phyloP scores from a whole-genome alignment of 2,113 vertebrate genomes.

The Lophotis ruficrista region DNA sequence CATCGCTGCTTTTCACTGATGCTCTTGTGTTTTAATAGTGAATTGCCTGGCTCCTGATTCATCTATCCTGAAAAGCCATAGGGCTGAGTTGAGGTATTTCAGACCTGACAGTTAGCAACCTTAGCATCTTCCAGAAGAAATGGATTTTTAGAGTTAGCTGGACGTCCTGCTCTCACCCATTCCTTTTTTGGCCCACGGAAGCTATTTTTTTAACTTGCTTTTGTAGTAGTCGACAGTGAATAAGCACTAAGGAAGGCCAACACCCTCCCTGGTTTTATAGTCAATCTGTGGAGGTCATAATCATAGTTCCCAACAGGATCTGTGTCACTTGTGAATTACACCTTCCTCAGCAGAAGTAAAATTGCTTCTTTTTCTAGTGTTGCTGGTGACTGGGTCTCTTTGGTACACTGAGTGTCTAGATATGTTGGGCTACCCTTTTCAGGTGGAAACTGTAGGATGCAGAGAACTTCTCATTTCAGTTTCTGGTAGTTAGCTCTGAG shows the following conservation, averaged over 20 bases:
- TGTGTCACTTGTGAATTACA: slow-evolving; percentile 43
- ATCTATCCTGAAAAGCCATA: background rate
- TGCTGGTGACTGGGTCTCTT: background rate
- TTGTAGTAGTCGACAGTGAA: slow-evolving; percentile 1
- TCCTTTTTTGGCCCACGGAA: background rate
- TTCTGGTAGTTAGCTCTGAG: background rate
- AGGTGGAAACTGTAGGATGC: background rate
- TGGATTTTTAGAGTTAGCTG: background rate
- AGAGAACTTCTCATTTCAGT: background rate
- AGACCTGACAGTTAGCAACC: background rate
- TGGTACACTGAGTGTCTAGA: background rate
- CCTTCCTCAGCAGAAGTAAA: slow-evolving; percentile 15
- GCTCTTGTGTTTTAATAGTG: background rate
- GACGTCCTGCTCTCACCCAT: background rate
- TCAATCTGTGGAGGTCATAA: slow-evolving; percentile 11
- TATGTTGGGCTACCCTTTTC: background rate
- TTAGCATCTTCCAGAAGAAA: background rate
- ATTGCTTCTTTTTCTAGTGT: background rate
- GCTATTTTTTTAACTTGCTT: slow-evolving; percentile 6
- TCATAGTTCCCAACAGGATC: slow-evolving; percentile 33
- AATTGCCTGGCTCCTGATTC: background rate
- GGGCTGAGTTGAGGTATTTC: background rate
- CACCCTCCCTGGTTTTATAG: slow-evolving; percentile 15
- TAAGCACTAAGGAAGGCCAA: slow-evolving; percentile 25
- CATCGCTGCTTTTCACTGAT: background rate